Evolutionary conservation across 2,113 vertebrate genomes (phyloP).

Genomic region (Setophaga kirtlandii): DNA sequence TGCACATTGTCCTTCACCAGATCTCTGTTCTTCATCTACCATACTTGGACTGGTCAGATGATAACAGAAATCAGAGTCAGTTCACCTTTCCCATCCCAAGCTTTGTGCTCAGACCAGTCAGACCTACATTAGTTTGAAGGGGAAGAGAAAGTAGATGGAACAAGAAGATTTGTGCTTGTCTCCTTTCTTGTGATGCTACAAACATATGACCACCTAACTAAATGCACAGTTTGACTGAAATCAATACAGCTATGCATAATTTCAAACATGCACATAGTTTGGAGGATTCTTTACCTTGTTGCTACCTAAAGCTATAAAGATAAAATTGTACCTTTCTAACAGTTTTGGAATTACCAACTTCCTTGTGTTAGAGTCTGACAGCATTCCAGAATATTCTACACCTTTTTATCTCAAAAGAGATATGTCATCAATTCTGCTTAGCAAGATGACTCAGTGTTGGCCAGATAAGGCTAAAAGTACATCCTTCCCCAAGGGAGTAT

Average conservation of each 20-base stretch:
- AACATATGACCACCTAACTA: neutral
- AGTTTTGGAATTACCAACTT: neutral
- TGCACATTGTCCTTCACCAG: neutral
- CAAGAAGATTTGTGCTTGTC: neutral
- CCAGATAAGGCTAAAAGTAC: neutral
- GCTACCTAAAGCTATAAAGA: neutral
- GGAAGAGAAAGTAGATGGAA: neutral
- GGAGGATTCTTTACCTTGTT: neutral
- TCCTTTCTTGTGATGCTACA: neutral
- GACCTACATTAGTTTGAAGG: neutral
- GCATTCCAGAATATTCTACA: neutral
- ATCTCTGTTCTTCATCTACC: neutral
- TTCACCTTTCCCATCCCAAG: neutral
- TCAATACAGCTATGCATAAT: neutral
- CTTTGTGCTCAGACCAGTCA: neutral
- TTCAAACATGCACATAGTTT: neutral
- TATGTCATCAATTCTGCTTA: neutral
- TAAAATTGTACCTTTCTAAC: neutral
- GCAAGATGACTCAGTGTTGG: neutral
- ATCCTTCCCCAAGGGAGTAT: neutral
- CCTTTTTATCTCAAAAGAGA: neutral
- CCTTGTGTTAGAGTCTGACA: neutral
- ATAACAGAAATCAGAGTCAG: neutral
- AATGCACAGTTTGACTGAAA: neutral
- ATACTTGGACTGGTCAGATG: neutral